Base-by-base conservation (phyloP, 2,888 invertebrate species). In the Hypsopygia costalis region DNA sequence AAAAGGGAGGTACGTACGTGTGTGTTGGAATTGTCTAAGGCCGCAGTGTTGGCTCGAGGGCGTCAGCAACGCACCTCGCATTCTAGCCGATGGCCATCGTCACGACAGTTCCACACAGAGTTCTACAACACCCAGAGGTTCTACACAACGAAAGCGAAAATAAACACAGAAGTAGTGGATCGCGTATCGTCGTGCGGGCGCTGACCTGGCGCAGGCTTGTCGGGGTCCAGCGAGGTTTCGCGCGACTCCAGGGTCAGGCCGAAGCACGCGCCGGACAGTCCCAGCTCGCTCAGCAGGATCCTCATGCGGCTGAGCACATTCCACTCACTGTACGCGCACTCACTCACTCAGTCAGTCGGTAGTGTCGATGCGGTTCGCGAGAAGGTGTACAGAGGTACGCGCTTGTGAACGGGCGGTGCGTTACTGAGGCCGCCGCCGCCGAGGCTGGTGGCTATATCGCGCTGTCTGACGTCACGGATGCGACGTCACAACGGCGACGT, bases 61-160 rank as follows among this genome's bases (percentile, higher is more conserved):
- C 87, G 87, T 83, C 79, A 87, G 86, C 78, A 87, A 81, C 86
- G 86, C 88, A 78, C 88, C 86, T 83, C 87, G 88, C 88, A 88
- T 88, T 81, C 88, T 88, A 88, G 86, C 87, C 87, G 75, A 83
- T 77, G 71, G 87, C 88, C 87, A 87, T 87, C 69, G 69, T 87
- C 86, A 85, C 81, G 71, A 86, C 76, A 82, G 85, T 85, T 68
- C 80, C 81, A 81, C 85, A 82, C 82, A 86, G 76, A 71, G 73
- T 51, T 82, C 78, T 81, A 81, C 68, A 71, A 79, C 75, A 83
- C 79, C 82, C 80, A 76, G 60, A 83, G 85, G 82, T 77, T 86
- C 86, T 86, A 86, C 85, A 85, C 87, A 86, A 86, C 76, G 86
- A 88, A 87, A 87, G 86, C 81, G 83, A 86, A 86, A 87, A 87